A percentile compares a stretch with the other conserved stretches of the same genome.
Evolutionary conservation across 2,888 invertebrate genomes (phyloP).

Genomic region (Pasiphila rectangulata): DNA sequence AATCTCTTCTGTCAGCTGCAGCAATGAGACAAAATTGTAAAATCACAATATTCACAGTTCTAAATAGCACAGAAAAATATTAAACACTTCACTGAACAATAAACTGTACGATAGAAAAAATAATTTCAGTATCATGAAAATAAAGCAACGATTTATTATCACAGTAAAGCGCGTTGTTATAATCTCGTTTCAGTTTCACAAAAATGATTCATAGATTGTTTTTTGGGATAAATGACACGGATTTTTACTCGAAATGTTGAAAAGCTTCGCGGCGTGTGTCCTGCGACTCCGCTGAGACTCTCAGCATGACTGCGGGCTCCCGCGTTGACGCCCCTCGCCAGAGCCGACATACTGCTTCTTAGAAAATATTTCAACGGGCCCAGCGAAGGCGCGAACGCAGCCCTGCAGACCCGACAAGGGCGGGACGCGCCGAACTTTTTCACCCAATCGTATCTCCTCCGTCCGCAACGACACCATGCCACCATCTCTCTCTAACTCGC

Average conservation of each 20-base stretch:
- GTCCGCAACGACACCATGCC: constrained; percentile 32
- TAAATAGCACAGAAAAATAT: constrained; percentile 49
- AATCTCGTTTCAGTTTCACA: constrained; percentile 53
- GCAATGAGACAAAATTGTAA: constrained; percentile 12
- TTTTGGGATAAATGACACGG: constrained; percentile 64
- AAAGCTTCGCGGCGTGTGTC: constrained; percentile 74
- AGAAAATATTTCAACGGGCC: constrained; percentile 62
- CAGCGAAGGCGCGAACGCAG: constrained; percentile 68
- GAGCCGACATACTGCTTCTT: constrained; percentile 76
- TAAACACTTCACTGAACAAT: constrained; percentile 68
- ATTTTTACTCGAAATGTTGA: constrained; percentile 68
- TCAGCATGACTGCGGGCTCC: constrained; percentile 81
- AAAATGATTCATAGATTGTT: constrained; percentile 47
- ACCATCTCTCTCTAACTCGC: constrained; percentile 49
- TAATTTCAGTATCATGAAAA: constrained; percentile 63
- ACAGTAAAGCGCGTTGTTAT: constrained; percentile 73
- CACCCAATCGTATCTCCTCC: constrained; percentile 61
- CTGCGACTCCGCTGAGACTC: constrained; percentile 75
- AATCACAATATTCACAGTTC: constrained; percentile 32
- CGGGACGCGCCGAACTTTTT: constrained; percentile 68
- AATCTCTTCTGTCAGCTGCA: constrained; percentile 8
- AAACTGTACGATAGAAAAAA: constrained; percentile 52
- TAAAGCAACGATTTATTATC: constrained; percentile 58
- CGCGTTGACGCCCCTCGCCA: constrained; percentile 75
- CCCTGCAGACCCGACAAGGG: constrained; percentile 61